Evolutionary conservation across 2,113 vertebrate species (phyloP), one percentile per base, ranked within the genome.

Genomic region (Origma solitaria): DNA sequence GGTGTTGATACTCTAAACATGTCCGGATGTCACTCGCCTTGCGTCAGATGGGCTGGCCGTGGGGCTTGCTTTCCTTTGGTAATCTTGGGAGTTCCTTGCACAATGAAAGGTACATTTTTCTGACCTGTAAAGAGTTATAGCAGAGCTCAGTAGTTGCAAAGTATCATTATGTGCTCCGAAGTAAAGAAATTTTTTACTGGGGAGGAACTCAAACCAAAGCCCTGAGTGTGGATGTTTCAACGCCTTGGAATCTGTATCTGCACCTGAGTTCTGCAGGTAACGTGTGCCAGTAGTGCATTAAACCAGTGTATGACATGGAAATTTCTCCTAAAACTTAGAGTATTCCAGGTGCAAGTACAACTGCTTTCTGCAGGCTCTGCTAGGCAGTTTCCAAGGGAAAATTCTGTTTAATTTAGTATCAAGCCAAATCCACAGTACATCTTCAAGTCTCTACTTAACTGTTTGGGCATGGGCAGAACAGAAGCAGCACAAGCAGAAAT

Each of bases 221-320:
- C n/a, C 28, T 77, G 27, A 86, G 53, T 57, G 66, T 57, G 44
- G 51, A 53, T 86, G 64, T 80, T 91, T 80, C 85, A 88, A 35
- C 84, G 70, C 61, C 51, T 81, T 84, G 76, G 71, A 92, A 79
- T 88, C 80, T 62, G 17, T 66, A 16, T 90, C 47, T 51, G 12
- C 28, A 13, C 81, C 60, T 78, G 64, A 78, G 51, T 60, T 81
- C 45, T 89, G 45, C 70, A 58, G 54, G 45, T 82, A 77, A 38
- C 1, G 0, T 56, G 50, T 90, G 84, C 78, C 92, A 95, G n/a
- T 53, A 70, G 44, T 38, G 23, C 60, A 71, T 91, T 93, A 90
- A 88, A 82, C 20, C 64, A 64, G 47, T 21, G 51, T 56, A 27
- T 86, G 93, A 71, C 85, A 83, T 88, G 86, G 94, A 97, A 94